Evolutionary conservation across 2,797 vertebrate genomes (phyloP), one percentile per base, ranked within the genome.

Genomic region (Sternarchorhynchus goeldii): DNA sequence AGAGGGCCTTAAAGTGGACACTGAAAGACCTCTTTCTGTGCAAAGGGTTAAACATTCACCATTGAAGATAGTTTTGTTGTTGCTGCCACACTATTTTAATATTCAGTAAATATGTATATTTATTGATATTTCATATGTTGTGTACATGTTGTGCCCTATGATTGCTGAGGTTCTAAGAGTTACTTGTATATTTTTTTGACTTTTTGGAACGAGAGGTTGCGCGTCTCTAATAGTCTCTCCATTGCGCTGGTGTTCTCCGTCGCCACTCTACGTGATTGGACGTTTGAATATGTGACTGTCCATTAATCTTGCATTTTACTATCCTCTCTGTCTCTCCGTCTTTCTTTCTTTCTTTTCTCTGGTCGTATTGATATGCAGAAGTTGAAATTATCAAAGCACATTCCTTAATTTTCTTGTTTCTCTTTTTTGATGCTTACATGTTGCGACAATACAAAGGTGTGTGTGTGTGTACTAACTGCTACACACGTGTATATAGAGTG

Each of bases 401-500:
- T 94, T 93, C 93, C 93, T 91, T 87, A 84, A 84, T 83, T 86
- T 80, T 82, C 77, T 89, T 70, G 81, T 81, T 86, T 91, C 63
- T 74, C 25, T 76, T 64, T 91, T 90, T 88, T 87, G 41, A 88
- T 82, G 86, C 88, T 90, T 91, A 91, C 88, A 86, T 86, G 88
- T 91, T 86, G 85, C 87, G 68, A 88, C 80, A 84, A 81, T 83
- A 86, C 84, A 85, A 80, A 85, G 85, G 84, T 89, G 89, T 89
- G 89, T 25, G 89, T 25, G 25, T 92, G 89, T 88, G 86, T 87
- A 81, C 82, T 89, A 89, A 84, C 85, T 50, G 86, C 89, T 77
- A 91, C 88, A 91, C 91, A 91, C 90, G 80, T 93, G 92, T 93
- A 93, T 89, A 94, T 86, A 86, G 92, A 88, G 88, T 92, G 89